Conservation (phyloP, 2,797 vertebrate species). For the Amazona ochrocephala region DNA sequence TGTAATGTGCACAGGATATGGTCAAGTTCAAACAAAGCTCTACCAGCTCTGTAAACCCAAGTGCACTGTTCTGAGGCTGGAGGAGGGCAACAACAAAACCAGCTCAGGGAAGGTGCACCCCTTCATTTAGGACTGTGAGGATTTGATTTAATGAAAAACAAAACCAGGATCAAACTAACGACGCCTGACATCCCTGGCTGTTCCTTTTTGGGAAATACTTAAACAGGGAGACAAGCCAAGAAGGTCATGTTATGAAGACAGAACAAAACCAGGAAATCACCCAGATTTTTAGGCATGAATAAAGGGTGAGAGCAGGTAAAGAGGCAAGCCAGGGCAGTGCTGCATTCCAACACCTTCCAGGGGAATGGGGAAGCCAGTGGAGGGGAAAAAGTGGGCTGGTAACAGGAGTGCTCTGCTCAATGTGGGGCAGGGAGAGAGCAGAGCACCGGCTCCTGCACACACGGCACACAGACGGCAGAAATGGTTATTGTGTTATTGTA, state of each 20-base stretch:
- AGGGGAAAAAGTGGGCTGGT: background rate
- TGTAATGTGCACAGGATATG: background rate
- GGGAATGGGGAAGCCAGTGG: rapidly evolving
- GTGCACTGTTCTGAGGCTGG: background rate
- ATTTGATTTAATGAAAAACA: background rate
- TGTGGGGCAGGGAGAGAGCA: background rate
- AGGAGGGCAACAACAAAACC: background rate
- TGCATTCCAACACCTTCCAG: background rate
- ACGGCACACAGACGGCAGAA: background rate
- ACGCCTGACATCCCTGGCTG: background rate
- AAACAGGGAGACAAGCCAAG: background rate
- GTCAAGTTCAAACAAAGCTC: background rate
- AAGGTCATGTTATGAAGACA: background rate
- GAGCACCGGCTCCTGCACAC: background rate
- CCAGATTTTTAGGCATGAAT: background rate
- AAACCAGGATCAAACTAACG: background rate
- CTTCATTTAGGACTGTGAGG: background rate
- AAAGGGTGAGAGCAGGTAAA: background rate
- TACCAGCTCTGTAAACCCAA: background rate
- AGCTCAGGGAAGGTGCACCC: background rate
- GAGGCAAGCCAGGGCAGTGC: background rate
- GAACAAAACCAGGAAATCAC: background rate
- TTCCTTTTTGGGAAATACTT: background rate
- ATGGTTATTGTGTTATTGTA: rapidly evolving
- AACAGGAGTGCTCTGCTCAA: background rate